A percentile compares a stretch with the other conserved stretches of the same genome.
Evolutionary conservation across 1,140 invertebrate genomes (phyloP).

Genomic region (Drosophila micromelanica): DNA sequence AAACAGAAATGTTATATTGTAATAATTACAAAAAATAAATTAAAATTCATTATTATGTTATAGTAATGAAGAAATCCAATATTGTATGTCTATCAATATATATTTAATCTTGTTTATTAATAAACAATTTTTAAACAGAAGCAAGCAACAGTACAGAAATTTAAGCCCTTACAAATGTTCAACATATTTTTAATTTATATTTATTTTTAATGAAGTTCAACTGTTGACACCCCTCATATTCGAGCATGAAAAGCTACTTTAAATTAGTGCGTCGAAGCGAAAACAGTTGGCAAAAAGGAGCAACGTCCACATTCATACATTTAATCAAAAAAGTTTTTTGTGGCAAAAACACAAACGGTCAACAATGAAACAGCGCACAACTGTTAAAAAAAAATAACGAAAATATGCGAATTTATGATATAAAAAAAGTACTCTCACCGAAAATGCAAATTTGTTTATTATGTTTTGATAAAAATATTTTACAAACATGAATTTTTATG

Average conservation of each 20-base stretch:
- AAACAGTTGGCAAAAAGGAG: conserved; percentile 17
- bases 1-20: no score
- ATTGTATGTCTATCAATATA: no score
- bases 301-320: conserved; percentile 29
- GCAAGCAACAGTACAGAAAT: neutral
- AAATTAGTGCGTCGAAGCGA: conserved; percentile 44
- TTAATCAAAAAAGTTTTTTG: conserved; percentile 66
- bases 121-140: no score
- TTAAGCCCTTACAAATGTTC: no score
- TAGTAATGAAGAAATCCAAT: no score
- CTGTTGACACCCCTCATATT: conserved; percentile 19
- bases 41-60: no score
- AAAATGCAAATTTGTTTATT: conserved; percentile 78
- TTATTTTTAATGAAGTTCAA: conserved; percentile 24
- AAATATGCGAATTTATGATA: conserved; percentile 26
- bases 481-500: conserved; percentile 68
- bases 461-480: conserved; percentile 76
- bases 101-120: no score
- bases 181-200: conserved; percentile 2
- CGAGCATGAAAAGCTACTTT: conserved; percentile 49
- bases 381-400: conserved; percentile 33
- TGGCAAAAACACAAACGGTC: conserved; percentile 12
- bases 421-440: conserved; percentile 15
- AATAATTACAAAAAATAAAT: no score
- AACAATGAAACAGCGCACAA: conserved; percentile 30